A percentile compares a stretch with the other conserved stretches of the same genome.
Evolutionary conservation across 2,888 invertebrate species (phyloP).

Genomic region (Drosophila stalkeri): DNA sequence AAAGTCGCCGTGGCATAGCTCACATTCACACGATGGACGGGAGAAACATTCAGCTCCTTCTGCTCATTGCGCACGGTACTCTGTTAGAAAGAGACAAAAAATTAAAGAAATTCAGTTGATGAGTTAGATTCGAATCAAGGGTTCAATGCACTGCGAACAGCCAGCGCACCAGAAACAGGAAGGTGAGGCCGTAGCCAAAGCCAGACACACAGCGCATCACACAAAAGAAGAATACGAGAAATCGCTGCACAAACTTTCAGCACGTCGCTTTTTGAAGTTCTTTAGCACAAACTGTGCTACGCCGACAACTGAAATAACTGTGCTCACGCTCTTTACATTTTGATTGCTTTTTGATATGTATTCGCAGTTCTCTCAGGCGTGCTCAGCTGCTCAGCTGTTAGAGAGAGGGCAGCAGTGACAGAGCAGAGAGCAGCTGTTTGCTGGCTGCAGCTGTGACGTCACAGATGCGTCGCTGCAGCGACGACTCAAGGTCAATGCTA

Average conservation of each 20-base stretch:
- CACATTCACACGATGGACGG: constrained; percentile 80
- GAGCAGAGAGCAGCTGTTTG: constrained; percentile 45
- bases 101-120: not conserved
- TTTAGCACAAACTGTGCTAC: constrained; percentile 22
- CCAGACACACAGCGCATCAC: constrained; percentile 66
- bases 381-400: constrained; percentile 39
- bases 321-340: constrained; percentile 37
- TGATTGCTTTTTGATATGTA: constrained; percentile 29
- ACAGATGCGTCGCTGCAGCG: constrained; percentile 16
- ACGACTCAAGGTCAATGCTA: constrained; percentile 50
- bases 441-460: constrained; percentile 13
- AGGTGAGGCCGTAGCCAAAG: constrained; percentile 66
- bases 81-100: constrained; percentile 53
- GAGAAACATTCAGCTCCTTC: constrained; percentile 80
- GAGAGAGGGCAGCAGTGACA: not conserved
- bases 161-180: constrained; percentile 67
- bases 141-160: constrained; percentile 26
- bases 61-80: constrained; percentile 84
- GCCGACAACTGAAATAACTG: constrained; percentile 28
- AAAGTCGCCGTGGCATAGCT: constrained; percentile 89
- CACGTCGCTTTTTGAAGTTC: constrained; percentile 20
- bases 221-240: not conserved
- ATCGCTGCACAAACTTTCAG: constrained; percentile 10
- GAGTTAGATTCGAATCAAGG: constrained; percentile 15
- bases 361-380: constrained; percentile 5